Evolutionary conservation across 2,888 invertebrate genomes (phyloP).

Genomic region (Cantharis rufa): DNA sequence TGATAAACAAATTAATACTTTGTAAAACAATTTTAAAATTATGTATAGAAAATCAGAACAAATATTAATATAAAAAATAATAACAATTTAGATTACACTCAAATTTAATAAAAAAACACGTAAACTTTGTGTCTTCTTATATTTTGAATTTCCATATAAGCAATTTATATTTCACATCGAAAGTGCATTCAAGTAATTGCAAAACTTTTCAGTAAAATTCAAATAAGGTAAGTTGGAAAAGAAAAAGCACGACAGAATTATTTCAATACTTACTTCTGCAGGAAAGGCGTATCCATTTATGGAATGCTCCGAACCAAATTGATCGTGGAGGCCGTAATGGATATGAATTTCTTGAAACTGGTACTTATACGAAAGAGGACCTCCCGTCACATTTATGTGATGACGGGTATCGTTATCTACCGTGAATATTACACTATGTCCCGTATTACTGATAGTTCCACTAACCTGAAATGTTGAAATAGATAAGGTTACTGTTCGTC

Average conservation of each 20-base stretch:
- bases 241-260: conserved; percentile 2
- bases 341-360: conserved; percentile 94
- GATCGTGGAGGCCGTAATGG: conserved; percentile 90
- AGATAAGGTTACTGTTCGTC: neutral
- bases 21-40: neutral
- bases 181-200: conserved; percentile 2
- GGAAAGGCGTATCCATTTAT: conserved; percentile 96
- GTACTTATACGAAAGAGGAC: conserved; percentile 94
- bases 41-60: neutral
- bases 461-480: conserved; percentile 69
- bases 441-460: conserved; percentile 89
- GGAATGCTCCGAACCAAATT: conserved; percentile 94
- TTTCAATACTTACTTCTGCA: conserved; percentile 79
- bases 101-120: neutral
- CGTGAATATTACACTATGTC: conserved; percentile 91
- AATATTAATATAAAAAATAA: neutral
- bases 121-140: neutral
- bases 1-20: neutral
- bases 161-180: conserved; percentile 1
- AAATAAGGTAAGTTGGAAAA: neutral
- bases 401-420: conserved; percentile 83
- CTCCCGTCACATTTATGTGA: conserved; percentile 92
- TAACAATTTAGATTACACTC: neutral
- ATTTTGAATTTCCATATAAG: neutral
- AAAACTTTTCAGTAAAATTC: neutral